Evolutionary conservation across 2,797 vertebrate genomes (phyloP).

Genomic region (Pipistrellus pygmaeus): DNA sequence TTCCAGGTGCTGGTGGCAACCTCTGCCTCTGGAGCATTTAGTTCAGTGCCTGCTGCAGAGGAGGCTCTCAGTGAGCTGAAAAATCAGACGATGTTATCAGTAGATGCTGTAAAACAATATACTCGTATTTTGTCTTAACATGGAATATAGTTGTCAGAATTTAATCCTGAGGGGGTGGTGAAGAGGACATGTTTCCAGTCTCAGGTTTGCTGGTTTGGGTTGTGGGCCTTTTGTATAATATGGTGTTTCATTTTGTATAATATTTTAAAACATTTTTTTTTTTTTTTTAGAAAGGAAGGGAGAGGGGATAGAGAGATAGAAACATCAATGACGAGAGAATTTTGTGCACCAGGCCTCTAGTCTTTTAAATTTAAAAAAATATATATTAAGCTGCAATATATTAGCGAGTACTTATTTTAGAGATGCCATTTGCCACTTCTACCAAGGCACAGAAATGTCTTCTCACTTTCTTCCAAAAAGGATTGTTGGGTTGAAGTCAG

Average conservation of each 20-base stretch:
- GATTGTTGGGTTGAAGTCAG: neutral
- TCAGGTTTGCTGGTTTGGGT: neutral
- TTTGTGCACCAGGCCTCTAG: too few relatives aligned
- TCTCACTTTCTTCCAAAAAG: neutral
- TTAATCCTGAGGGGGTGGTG: neutral
- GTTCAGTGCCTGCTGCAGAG: neutral
- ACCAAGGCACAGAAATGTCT: neutral
- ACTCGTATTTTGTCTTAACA: neutral
- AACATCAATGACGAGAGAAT: too few relatives aligned
- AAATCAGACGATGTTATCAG: neutral
- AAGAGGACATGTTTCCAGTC: neutral
- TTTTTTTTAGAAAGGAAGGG: too few relatives aligned
- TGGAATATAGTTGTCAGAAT: neutral
- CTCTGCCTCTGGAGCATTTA: neutral
- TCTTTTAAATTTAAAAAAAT: neutral
- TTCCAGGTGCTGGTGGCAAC: neutral
- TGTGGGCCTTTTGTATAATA: neutral
- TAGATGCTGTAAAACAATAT: neutral
- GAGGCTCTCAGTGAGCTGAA: neutral
- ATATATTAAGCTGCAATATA: neutral
- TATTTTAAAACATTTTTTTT: too few relatives aligned
- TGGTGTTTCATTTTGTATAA: neutral
- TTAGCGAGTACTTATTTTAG: neutral
- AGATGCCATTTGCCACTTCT: neutral
- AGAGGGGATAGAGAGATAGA: too few relatives aligned